Percentiles rank a stretch among this genome's conserved stretches.
Evolutionary conservation across 2,797 vertebrate genomes (phyloP).

Genomic region (Argya squamiceps): DNA sequence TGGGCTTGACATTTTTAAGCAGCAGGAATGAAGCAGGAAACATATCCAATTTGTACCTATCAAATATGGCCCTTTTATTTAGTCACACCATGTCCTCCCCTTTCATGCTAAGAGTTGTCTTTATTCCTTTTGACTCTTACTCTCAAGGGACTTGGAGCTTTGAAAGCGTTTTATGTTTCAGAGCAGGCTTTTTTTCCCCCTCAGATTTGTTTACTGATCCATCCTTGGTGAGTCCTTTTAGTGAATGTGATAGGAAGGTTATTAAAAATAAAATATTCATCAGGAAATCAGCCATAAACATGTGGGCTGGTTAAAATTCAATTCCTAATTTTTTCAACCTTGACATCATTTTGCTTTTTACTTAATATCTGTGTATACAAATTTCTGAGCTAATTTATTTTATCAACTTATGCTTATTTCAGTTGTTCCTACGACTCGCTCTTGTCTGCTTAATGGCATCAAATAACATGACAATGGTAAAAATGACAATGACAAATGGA

Average conservation of each 20-base stretch:
- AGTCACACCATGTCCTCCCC: not conserved
- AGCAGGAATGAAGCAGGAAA: constrained; percentile 22
- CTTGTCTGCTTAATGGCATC: constrained; percentile 30
- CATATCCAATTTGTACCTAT: constrained; percentile 48
- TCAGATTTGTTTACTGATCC: constrained; percentile 60
- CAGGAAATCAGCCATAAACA: constrained; percentile 53
- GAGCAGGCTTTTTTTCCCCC: constrained; percentile 38
- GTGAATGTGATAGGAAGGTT: constrained; percentile 67
- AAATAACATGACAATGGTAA: constrained; percentile 34
- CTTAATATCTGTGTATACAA: constrained; percentile 55
- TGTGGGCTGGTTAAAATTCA: constrained; percentile 61
- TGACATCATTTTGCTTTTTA: constrained; percentile 55
- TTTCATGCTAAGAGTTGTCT: constrained; percentile 39
- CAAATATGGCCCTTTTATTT: constrained; percentile 50
- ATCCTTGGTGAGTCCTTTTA: constrained; percentile 57
- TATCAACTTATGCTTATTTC: constrained; percentile 39
- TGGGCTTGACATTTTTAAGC: not conserved
- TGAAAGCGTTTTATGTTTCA: constrained; percentile 59
- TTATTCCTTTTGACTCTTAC: constrained; percentile 56
- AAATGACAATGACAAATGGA: constrained; percentile 48
- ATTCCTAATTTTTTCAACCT: constrained; percentile 61
- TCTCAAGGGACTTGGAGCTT: constrained; percentile 27
- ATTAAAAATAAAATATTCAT: constrained; percentile 71
- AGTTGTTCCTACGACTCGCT: constrained; percentile 26
- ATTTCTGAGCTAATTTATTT: constrained; percentile 55